These are phyloP conservation scores for Leucophenga varia DNA, from an alignment of 1,140 invertebrate species.

Conservation along the genomic window DNA sequence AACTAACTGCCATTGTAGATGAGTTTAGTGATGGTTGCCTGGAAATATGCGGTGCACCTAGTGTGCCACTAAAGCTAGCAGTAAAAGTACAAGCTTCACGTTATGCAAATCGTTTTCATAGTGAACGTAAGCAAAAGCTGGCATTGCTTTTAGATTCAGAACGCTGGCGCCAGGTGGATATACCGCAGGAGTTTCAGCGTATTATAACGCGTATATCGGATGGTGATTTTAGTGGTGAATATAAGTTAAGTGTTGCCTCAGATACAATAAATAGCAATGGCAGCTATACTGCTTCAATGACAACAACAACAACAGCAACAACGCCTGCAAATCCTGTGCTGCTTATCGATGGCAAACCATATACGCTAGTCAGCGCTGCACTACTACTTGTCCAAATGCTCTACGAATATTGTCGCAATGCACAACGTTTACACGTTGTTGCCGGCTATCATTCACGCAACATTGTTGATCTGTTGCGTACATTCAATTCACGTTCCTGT, in stretches of 20 bases:
- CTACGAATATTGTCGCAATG: slow-evolving; percentile 85
- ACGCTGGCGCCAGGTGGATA: slow-evolving; percentile 91
- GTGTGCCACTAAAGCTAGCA: slow-evolving; percentile 77
- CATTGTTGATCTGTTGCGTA: slow-evolving; percentile 82
- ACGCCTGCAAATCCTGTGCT: slow-evolving; percentile 62
- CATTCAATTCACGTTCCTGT: slow-evolving; percentile 91
- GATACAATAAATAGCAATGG: slow-evolving; percentile 14
- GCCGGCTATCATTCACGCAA: slow-evolving; percentile 72
- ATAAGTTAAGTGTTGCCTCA: slow-evolving; percentile 29
- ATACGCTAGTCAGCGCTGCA: slow-evolving; percentile 81
- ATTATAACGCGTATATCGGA: slow-evolving; percentile 75
- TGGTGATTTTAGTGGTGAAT: slow-evolving; percentile 39
- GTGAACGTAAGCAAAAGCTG: slow-evolving; percentile 83
- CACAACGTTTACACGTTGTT: slow-evolving; percentile 66
- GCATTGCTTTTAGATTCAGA: slow-evolving; percentile 85
- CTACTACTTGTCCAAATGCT: slow-evolving; percentile 84
- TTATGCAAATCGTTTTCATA: slow-evolving; percentile 90
- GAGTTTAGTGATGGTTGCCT: slow-evolving; percentile 76
- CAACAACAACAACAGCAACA: slow-evolving; percentile 19
- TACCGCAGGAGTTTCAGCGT: slow-evolving; percentile 82
- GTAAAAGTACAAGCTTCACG: slow-evolving; percentile 86
- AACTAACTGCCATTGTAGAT: slow-evolving; percentile 77
- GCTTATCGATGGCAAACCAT: slow-evolving; percentile 77
- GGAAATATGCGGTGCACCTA: slow-evolving; percentile 75
- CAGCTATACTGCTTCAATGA: slow-evolving; percentile 44